These are phyloP conservation scores for Mesochorus sp. DNA, from an alignment of 2,888 invertebrate genomes.

Conservation along the genomic window DNA sequence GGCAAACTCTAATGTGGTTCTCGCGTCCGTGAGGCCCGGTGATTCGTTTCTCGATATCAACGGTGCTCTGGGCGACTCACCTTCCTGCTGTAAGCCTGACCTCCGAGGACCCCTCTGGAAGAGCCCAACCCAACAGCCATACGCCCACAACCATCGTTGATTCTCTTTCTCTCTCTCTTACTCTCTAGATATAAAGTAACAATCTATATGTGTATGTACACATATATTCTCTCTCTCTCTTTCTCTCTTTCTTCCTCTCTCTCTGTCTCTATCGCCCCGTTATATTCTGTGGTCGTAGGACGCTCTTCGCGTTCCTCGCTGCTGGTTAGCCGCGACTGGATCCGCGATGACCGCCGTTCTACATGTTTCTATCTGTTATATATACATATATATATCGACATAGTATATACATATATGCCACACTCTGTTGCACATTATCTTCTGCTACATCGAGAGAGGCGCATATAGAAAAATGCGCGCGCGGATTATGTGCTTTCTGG, in stretches of 20 bases:
- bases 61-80: constrained; percentile 79
- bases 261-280: constrained; percentile 47
- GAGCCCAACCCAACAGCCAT: constrained; percentile 78
- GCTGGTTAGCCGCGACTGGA: constrained; percentile 57
- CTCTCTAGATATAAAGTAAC: constrained; percentile 37
- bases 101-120: constrained; percentile 78
- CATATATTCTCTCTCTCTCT: constrained; percentile 12
- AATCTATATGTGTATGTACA: constrained; percentile 28
- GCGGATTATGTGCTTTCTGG: constrained; percentile 49
- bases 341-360: constrained; percentile 56
- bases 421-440: constrained; percentile 50
- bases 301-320: constrained; percentile 54
- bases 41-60: constrained; percentile 80
- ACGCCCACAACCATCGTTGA: constrained; percentile 72
- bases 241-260: neutral
- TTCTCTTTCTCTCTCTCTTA: constrained; percentile 61
- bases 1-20: constrained; percentile 41
- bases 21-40: constrained; percentile 65
- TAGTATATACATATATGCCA: constrained; percentile 17
- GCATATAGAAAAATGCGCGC: constrained; percentile 36
- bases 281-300: constrained; percentile 56
- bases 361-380: constrained; percentile 39
- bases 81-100: constrained; percentile 78
- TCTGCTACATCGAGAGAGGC: constrained; percentile 54
- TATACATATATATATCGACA: neutral